A percentile compares a stretch with the other conserved stretches of the same genome.
These are phyloP conservation scores for Hyalella azteca DNA, from an alignment of 2,888 invertebrate species.

Conservation along the genomic window DNA sequence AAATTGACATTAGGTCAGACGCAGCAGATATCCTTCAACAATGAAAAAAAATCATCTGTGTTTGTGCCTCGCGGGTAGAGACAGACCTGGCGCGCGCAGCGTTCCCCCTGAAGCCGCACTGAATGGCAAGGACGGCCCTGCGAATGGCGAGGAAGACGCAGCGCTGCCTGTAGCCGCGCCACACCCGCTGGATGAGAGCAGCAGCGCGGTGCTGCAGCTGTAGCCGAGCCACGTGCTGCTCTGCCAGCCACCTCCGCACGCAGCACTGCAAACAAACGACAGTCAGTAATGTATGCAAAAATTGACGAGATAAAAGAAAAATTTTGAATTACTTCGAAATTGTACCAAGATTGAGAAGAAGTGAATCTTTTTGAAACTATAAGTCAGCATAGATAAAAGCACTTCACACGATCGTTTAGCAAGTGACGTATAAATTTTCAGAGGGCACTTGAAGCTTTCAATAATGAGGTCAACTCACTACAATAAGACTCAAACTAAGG, in stretches of 20 bases:
- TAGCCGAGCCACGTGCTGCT: constrained; percentile 65
- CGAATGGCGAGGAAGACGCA: constrained; percentile 73
- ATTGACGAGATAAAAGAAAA: too few relatives aligned
- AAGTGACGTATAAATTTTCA: too few relatives aligned
- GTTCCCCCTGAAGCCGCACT: constrained; percentile 62
- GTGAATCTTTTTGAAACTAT: too few relatives aligned
- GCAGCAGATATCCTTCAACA: background rate
- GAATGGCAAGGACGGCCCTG: constrained; percentile 70
- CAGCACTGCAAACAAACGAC: constrained; percentile 69
- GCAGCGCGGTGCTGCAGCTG: constrained; percentile 64
- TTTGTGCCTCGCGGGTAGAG: background rate
- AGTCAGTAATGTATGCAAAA: background rate
- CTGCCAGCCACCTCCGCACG: constrained; percentile 72
- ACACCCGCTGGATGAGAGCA: constrained; percentile 78
- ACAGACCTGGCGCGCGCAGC: background rate
- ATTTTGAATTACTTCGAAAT: too few relatives aligned
- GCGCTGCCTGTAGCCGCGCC: constrained; percentile 74
- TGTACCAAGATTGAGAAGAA: too few relatives aligned
- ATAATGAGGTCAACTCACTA: too few relatives aligned
- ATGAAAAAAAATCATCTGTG: background rate
- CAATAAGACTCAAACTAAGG: too few relatives aligned
- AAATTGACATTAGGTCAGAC: background rate
- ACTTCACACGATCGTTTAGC: too few relatives aligned
- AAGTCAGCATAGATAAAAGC: too few relatives aligned
- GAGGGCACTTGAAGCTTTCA: too few relatives aligned